phyloP scores from a whole-genome alignment of 1,140 invertebrate species.

The Metopolophium dirhodum region DNA sequence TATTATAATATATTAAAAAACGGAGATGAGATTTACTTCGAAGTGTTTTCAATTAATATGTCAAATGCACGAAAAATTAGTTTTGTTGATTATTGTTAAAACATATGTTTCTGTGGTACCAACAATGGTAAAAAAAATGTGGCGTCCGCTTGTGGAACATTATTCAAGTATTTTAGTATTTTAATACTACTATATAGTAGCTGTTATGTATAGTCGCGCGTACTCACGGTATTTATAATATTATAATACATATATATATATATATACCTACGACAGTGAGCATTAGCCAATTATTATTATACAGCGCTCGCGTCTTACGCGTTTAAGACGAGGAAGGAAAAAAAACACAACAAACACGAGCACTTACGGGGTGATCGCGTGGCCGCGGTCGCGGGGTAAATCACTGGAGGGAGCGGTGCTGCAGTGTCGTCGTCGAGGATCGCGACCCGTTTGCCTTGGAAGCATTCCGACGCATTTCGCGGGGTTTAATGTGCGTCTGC shows the following conservation, averaged over 20 bases:
- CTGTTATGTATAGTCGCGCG: not conserved
- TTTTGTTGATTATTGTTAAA: not conserved
- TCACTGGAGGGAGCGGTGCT: not conserved
- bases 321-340: not conserved
- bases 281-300: not conserved
- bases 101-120: not conserved
- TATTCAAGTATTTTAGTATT: too few relatives aligned
- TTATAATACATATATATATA: not conserved
- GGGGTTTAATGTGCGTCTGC: not conserved
- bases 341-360: not conserved
- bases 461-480: conserved; percentile 48
- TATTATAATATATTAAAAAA: not conserved
- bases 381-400: not conserved
- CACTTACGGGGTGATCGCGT: not conserved
- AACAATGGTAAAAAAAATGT: not conserved
- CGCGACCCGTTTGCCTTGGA: conserved; percentile 46
- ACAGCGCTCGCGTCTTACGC: not conserved
- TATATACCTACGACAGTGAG: not conserved
- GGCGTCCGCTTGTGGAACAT: not conserved
- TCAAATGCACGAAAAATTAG: not conserved
- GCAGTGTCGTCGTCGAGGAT: conserved; percentile 10
- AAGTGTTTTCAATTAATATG: not conserved
- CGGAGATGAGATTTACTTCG: not conserved
- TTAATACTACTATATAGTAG: not conserved
- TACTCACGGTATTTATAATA: not conserved